Conservation (phyloP, 2,888 invertebrate genomes). For the Apoda limacodes region DNA sequence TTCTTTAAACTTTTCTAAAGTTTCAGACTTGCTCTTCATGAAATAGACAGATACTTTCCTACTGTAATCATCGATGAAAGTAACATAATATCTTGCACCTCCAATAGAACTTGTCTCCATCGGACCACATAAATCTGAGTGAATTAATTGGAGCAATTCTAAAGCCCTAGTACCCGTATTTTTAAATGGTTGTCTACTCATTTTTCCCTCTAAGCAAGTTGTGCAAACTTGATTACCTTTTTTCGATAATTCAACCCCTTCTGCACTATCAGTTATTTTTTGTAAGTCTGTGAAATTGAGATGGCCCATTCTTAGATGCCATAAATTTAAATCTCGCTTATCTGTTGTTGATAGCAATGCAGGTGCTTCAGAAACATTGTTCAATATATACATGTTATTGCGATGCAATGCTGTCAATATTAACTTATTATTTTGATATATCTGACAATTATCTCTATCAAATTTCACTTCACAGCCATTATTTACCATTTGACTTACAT, state of each 20-base stretch:
- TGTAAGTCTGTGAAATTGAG: slow-evolving; percentile 15
- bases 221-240: slow-evolving; percentile 6
- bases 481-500: too few species aligned
- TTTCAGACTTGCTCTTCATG: slow-evolving; percentile 6
- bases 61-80: too few species aligned
- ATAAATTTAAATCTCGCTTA: slow-evolving; percentile 7
- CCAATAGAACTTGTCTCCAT: slow-evolving; percentile 12
- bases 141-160: slow-evolving; percentile 2
- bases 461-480: slow-evolving; percentile 11
- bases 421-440: slow-evolving; percentile 10
- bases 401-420: slow-evolving; percentile 7
- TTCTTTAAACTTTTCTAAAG: slow-evolving; percentile 3
- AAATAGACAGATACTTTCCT: too few species aligned
- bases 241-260: slow-evolving; percentile 6
- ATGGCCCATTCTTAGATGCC: slow-evolving; percentile 12
- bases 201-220: slow-evolving; percentile 10
- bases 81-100: slow-evolving; percentile 13
- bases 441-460: slow-evolving; percentile 7
- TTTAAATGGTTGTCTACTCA: slow-evolving; percentile 6
- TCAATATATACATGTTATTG: slow-evolving; percentile 10
- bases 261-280: slow-evolving; percentile 8
- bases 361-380: slow-evolving; percentile 8
- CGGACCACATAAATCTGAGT: too few species aligned
- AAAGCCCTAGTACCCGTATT: slow-evolving; percentile 2
- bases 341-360: slow-evolving; percentile 8